Percentiles rank a stretch among this genome's conserved stretches.
phyloP scores from a whole-genome alignment of 2,888 invertebrate species.

The Plebejus argus region DNA sequence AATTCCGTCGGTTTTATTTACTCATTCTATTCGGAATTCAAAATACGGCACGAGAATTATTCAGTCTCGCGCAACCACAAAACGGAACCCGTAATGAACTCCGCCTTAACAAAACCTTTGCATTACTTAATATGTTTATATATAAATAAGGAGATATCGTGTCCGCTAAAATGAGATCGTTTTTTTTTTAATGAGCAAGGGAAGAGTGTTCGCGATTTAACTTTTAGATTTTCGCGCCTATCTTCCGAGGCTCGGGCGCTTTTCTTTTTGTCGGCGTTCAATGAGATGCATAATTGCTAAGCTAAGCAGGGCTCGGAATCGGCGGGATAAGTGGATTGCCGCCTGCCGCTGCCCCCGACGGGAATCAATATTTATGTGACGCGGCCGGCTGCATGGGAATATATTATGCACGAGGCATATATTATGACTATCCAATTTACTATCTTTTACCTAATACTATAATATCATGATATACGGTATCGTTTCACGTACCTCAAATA shows the following conservation, averaged over 20 bases:
- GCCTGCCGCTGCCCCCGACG: neutral
- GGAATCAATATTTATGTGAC: slow-evolving; percentile 17
- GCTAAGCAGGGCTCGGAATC: slow-evolving; percentile 6
- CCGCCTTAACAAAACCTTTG: slow-evolving; percentile 26
- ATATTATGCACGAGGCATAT: slow-evolving; percentile 9
- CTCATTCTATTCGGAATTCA: slow-evolving; percentile 19
- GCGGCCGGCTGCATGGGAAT: neutral
- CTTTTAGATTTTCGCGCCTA: slow-evolving; percentile 19
- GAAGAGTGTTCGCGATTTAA: slow-evolving; percentile 11
- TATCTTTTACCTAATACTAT: neutral
- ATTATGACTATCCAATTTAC: neutral
- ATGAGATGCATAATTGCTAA: slow-evolving; percentile 25
- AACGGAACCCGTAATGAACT: slow-evolving; percentile 25
- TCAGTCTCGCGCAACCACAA: slow-evolving; percentile 17
- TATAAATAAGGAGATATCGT: slow-evolving; percentile 5
- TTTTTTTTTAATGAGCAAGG: slow-evolving; percentile 2
- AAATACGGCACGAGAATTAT: slow-evolving; percentile 20
- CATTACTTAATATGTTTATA: slow-evolving; percentile 15
- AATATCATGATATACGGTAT: neutral
- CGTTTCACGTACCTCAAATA: neutral
- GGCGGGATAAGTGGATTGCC: slow-evolving; percentile 21
- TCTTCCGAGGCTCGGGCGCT: neutral
- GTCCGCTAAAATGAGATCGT: neutral
- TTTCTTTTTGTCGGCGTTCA: slow-evolving; percentile 23
- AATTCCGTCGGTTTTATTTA: slow-evolving; percentile 23